Conservation (phyloP, 2,888 invertebrate species). For the Tenthredo notha region DNA sequence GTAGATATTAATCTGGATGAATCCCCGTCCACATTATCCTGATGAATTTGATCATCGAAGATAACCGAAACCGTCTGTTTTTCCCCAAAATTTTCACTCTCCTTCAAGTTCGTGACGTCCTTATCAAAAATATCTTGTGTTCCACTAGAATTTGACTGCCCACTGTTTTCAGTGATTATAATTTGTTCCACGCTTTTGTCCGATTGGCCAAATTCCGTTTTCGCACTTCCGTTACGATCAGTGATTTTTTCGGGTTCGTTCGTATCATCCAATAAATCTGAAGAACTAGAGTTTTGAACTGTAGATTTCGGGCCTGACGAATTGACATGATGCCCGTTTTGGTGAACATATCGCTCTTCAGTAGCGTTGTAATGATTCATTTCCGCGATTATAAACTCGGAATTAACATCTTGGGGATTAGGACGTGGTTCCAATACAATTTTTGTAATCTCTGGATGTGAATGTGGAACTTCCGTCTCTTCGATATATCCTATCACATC, state of each 20-base stretch:
- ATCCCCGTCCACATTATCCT: slow-evolving; percentile 38
- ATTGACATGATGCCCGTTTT: slow-evolving; percentile 69
- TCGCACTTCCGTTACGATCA: slow-evolving; percentile 40
- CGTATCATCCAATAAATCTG: slow-evolving; percentile 28
- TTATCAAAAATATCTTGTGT: background rate
- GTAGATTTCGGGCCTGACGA: slow-evolving; percentile 51
- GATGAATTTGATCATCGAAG: slow-evolving; percentile 19
- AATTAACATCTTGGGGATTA: slow-evolving; percentile 62
- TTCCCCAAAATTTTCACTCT: slow-evolving; percentile 14
- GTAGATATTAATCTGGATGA: slow-evolving; percentile 22
- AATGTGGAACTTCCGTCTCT: slow-evolving; percentile 54
- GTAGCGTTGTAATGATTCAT: slow-evolving; percentile 68
- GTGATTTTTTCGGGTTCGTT: background rate
- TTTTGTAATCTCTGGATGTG: slow-evolving; percentile 66
- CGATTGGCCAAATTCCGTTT: slow-evolving; percentile 53
- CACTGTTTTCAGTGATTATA: slow-evolving; percentile 8
- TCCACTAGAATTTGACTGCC: background rate
- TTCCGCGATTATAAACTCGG: slow-evolving; percentile 73
- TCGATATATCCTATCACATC: slow-evolving; percentile 54
- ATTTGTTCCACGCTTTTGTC: slow-evolving; percentile 29
- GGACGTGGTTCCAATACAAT: slow-evolving; percentile 67
- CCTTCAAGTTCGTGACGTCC: background rate
- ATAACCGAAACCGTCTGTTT: background rate
- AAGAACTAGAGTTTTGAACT: slow-evolving; percentile 49
- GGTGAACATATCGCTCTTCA: slow-evolving; percentile 69